Percentiles rank a stretch among this genome's conserved stretches.
phyloP scores from a whole-genome alignment of 2,797 vertebrate genomes.

The Ceryle rudis region DNA sequence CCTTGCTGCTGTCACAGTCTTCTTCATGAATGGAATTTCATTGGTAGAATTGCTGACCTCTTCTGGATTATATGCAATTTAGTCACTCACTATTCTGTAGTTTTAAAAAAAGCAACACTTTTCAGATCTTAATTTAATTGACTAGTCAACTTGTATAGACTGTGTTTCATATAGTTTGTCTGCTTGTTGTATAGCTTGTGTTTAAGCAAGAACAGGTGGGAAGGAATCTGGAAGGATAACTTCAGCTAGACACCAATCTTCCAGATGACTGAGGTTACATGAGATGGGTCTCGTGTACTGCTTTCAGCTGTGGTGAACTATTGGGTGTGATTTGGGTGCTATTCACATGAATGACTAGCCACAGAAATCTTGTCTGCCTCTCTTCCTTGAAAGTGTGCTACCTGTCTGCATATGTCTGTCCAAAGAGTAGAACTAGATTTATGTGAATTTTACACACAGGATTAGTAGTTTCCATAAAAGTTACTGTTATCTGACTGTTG shows the following conservation, averaged over 20 bases:
- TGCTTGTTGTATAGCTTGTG: background rate
- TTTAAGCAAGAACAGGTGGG: background rate
- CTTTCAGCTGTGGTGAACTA: background rate
- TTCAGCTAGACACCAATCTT: background rate
- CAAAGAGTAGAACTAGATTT: background rate
- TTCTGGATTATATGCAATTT: background rate
- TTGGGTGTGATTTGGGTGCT: background rate
- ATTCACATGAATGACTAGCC: background rate
- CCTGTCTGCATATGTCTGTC: background rate
- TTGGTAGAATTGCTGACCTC: background rate
- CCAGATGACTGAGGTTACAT: background rate
- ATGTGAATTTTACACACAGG: background rate
- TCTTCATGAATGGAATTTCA: background rate
- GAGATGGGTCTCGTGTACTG: background rate
- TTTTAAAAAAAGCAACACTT: background rate
- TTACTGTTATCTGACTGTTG: background rate
- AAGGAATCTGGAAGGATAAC: background rate
- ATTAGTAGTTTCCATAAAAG: background rate
- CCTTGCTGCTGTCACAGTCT: background rate
- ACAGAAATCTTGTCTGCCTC: background rate
- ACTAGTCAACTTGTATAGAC: background rate
- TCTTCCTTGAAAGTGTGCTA: background rate
- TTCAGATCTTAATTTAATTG: background rate
- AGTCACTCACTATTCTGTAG: background rate
- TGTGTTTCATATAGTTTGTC: background rate